Conservation (phyloP, 2,797 vertebrate species). For the Hyperoplus lanceolatus region DNA sequence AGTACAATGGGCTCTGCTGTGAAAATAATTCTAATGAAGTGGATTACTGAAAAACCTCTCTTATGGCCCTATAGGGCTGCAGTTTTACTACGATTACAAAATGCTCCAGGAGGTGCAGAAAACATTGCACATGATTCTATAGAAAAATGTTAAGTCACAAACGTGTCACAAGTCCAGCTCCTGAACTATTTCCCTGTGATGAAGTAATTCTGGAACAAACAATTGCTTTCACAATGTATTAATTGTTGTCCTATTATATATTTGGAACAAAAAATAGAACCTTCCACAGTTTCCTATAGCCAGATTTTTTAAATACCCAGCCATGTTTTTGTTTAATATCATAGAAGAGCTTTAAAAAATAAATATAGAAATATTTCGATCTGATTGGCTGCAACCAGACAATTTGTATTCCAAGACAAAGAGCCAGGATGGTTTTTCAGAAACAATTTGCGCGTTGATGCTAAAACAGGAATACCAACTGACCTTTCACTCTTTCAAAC, state of each 20-base stretch:
- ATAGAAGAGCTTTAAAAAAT: too few relatives aligned
- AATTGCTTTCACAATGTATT: background rate
- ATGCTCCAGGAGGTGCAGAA: slow-evolving; percentile 8
- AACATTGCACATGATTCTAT: background rate
- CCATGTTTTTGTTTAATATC: background rate
- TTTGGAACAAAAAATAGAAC: too few relatives aligned
- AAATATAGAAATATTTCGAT: background rate
- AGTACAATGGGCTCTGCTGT: slow-evolving; percentile 67
- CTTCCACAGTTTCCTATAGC: too few relatives aligned
- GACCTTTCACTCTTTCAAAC: background rate
- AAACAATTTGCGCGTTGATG: background rate
- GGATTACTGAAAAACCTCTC: slow-evolving; percentile 63
- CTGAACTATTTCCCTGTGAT: slow-evolving; percentile 1
- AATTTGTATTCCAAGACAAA: background rate
- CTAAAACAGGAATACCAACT: background rate
- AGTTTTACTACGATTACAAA: slow-evolving; percentile 31
- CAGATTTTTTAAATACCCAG: background rate
- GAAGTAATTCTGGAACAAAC: background rate
- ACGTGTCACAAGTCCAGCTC: background rate
- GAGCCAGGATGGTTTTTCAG: background rate
- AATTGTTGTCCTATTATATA: too few relatives aligned
- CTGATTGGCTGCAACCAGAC: background rate
- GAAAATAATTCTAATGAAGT: slow-evolving; percentile 69
- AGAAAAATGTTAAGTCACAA: background rate
- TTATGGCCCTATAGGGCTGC: slow-evolving; percentile 33